A percentile compares a stretch with the other conserved stretches of the same genome.
These are phyloP conservation scores for Lasioglossum vierecki DNA, from an alignment of 2,888 invertebrate genomes.

Conservation along the genomic window DNA sequence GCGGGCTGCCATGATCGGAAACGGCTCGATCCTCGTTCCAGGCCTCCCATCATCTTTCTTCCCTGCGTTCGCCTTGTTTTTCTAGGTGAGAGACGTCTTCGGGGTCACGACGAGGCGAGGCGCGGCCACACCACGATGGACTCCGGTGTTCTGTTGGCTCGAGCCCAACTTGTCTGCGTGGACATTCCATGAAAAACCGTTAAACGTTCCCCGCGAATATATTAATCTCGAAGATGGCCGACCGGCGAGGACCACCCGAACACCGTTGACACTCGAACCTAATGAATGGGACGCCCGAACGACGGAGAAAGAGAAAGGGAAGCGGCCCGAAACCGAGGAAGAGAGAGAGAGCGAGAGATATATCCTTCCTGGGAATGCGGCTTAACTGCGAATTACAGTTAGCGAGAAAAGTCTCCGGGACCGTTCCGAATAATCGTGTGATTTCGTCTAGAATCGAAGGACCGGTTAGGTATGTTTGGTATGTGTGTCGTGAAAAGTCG, in stretches of 20 bases:
- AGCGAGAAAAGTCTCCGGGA: slow-evolving; percentile 31
- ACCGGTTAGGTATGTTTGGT: slow-evolving; percentile 21
- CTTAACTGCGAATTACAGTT: slow-evolving; percentile 45
- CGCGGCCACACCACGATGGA: slow-evolving; percentile 76
- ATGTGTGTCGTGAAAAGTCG: slow-evolving; percentile 32
- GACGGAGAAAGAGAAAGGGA: background rate
- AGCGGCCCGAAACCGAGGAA: background rate
- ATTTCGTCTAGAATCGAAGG: background rate
- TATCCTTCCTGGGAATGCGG: background rate
- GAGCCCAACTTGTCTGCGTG: slow-evolving; percentile 79
- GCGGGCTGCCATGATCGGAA: slow-evolving; percentile 17
- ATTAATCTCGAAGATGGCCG: slow-evolving; percentile 68
- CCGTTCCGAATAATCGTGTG: background rate
- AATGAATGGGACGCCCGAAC: slow-evolving; percentile 21
- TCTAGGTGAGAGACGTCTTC: slow-evolving; percentile 73
- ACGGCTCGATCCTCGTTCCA: slow-evolving; percentile 21
- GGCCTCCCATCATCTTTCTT: slow-evolving; percentile 39
- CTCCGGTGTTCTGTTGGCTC: slow-evolving; percentile 78
- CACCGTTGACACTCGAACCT: slow-evolving; percentile 20
- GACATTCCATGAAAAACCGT: slow-evolving; percentile 84
- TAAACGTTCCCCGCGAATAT: slow-evolving; percentile 79
- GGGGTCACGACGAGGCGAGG: slow-evolving; percentile 79
- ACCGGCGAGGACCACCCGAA: slow-evolving; percentile 22
- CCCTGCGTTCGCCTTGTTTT: slow-evolving; percentile 58
- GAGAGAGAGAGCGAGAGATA: background rate